Percentiles rank a stretch among this genome's conserved stretches.
Evolutionary conservation across 1,140 invertebrate genomes (phyloP).

Genomic region (Plutomurus gul): DNA sequence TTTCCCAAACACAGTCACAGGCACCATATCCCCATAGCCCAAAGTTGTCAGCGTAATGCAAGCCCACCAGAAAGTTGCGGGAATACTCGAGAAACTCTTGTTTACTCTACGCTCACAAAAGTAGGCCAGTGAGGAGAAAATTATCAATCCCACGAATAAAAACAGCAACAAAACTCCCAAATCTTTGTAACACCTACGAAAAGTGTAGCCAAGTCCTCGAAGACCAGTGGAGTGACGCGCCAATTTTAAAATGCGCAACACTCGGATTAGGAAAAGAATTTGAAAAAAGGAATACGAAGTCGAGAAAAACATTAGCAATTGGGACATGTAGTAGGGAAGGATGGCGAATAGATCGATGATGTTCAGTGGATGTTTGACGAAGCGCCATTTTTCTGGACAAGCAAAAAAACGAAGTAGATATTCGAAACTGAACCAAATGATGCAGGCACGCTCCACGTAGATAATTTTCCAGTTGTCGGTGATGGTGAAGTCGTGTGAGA

Average conservation of each 20-base stretch:
- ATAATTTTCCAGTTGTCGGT: background rate
- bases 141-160: slow-evolving; percentile 96
- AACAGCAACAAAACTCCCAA: slow-evolving; percentile 97
- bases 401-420: slow-evolving; percentile 97
- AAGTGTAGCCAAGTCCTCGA: slow-evolving; percentile 96
- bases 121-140: slow-evolving; percentile 97
- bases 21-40: slow-evolving; percentile 60
- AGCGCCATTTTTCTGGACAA: slow-evolving; percentile 98
- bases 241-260: slow-evolving; percentile 96
- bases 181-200: slow-evolving; percentile 98
- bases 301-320: slow-evolving; percentile 83
- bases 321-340: slow-evolving; percentile 82
- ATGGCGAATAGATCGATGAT: slow-evolving; percentile 98
- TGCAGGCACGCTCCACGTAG: slow-evolving; percentile 92
- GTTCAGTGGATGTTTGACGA: slow-evolving; percentile 98
- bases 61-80: slow-evolving; percentile 66
- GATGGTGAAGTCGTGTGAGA: background rate
- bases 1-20: slow-evolving; percentile 58
- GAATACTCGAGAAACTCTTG: slow-evolving; percentile 97
- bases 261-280: slow-evolving; percentile 98
- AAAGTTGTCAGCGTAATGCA: slow-evolving; percentile 65
- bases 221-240: slow-evolving; percentile 97
- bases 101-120: slow-evolving; percentile 98
- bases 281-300: slow-evolving; percentile 93
- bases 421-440: slow-evolving; percentile 99